Evolutionary conservation across 2,888 invertebrate species (phyloP).

Genomic region (Ophraella communa): DNA sequence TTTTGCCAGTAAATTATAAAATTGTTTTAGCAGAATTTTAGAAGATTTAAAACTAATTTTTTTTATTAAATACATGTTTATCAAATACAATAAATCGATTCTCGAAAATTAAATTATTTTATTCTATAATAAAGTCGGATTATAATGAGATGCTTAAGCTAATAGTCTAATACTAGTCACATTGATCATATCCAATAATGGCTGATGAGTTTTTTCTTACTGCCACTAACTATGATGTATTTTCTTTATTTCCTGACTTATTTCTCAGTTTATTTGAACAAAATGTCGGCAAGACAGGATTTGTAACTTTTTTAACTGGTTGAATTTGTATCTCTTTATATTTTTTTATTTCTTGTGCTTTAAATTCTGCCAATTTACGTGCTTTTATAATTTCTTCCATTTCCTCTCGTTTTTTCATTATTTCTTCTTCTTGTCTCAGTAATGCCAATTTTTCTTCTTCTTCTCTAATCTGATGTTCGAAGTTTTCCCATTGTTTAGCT

Average conservation of each 20-base stretch:
- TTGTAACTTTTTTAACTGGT: conserved; percentile 66
- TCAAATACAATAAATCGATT: too few species aligned
- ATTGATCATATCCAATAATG: too few species aligned
- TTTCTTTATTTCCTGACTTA: conserved; percentile 9
- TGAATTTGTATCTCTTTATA: conserved; percentile 63
- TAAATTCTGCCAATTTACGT: conserved; percentile 67
- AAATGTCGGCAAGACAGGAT: conserved; percentile 70
- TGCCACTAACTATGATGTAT: too few species aligned
- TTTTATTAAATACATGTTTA: too few species aligned
- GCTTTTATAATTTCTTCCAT: conserved; percentile 63
- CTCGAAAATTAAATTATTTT: too few species aligned
- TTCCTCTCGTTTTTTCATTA: conserved; percentile 53
- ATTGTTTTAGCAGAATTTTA: too few species aligned
- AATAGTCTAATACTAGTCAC: too few species aligned
- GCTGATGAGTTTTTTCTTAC: too few species aligned
- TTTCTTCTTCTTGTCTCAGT: conserved; percentile 28
- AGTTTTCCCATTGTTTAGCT: conserved; percentile 67
- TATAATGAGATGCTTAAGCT: too few species aligned
- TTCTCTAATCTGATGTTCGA: conserved; percentile 66
- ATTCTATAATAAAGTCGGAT: too few species aligned
- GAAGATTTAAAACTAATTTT: too few species aligned
- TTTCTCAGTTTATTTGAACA: conserved; percentile 26
- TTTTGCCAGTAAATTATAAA: too few species aligned
- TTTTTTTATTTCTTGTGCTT: conserved; percentile 68
- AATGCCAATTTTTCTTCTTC: conserved; percentile 59